These are phyloP conservation scores for Cervus canadensis DNA, from an alignment of 2,113 vertebrate species.

Conservation along the genomic window DNA sequence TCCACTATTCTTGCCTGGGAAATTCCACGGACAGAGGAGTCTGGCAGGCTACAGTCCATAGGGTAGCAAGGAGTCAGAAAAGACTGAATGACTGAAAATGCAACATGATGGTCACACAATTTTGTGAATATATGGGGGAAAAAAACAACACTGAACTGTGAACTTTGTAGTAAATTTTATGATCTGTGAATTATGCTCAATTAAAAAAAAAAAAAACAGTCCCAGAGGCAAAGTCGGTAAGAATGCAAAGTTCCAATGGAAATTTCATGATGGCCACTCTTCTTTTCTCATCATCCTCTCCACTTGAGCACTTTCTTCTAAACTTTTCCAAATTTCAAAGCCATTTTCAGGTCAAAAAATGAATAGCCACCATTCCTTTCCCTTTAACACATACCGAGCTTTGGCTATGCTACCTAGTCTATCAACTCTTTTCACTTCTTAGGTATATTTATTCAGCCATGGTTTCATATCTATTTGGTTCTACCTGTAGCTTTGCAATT, in stretches of 20 bases:
- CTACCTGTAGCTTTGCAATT: neutral
- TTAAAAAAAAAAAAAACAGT: neutral
- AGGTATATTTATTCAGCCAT: neutral
- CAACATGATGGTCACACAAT: neutral
- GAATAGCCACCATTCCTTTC: neutral
- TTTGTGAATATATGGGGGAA: neutral
- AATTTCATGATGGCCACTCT: neutral
- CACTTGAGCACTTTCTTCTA: neutral
- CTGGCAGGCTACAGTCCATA: neutral
- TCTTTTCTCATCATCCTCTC: neutral
- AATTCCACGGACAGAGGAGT: neutral
- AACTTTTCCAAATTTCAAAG: conserved; percentile 19
- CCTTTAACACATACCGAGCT: neutral
- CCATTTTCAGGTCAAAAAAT: neutral
- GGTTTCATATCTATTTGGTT: neutral
- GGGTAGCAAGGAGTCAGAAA: neutral
- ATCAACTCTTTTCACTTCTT: neutral
- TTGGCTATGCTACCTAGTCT: neutral
- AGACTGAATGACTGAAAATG: neutral
- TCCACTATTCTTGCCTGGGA: neutral
- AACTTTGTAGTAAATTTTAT: neutral
- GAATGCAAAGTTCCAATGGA: neutral
- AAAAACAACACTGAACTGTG: neutral
- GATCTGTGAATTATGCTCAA: neutral
- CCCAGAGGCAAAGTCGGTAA: neutral